phyloP scores from a whole-genome alignment of 2,888 invertebrate species.

The Hemithea aestivaria region DNA sequence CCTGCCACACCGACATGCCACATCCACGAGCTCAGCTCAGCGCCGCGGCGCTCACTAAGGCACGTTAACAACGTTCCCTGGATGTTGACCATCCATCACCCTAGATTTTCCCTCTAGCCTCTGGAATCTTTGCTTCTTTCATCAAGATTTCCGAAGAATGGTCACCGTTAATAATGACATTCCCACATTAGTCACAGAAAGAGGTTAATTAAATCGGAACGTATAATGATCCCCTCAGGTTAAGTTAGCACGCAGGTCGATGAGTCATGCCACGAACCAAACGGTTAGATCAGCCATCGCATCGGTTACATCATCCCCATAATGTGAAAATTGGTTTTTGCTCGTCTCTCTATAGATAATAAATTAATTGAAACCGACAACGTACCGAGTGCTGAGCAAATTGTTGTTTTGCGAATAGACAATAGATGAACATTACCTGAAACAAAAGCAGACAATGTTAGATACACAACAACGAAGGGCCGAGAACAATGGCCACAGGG shows the following conservation, averaged over 20 bases:
- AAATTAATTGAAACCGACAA: constrained; percentile 8
- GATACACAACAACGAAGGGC: constrained; percentile 42
- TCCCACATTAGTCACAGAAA: constrained; percentile 53
- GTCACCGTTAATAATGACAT: constrained; percentile 20
- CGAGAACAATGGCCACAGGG: constrained; percentile 58
- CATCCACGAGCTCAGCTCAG: constrained; percentile 27
- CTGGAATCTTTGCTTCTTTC: constrained; percentile 6
- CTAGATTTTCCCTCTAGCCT: constrained; percentile 8
- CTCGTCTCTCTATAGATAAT: constrained; percentile 3
- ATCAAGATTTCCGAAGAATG: constrained; percentile 14
- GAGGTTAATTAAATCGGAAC: constrained; percentile 54
- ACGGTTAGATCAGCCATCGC: constrained; percentile 53
- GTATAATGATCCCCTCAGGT: constrained; percentile 42
- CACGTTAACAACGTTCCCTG: constrained; percentile 42
- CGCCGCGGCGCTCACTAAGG: constrained; percentile 30
- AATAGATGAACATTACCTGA: constrained; percentile 33
- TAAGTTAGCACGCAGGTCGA: constrained; percentile 23
- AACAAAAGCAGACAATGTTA: constrained; percentile 51
- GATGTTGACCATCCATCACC: constrained; percentile 38
- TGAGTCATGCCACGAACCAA: constrained; percentile 59
- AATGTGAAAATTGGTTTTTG: constrained; percentile 30
- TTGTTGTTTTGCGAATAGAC: constrained; percentile 9
- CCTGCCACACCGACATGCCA: constrained; percentile 37
- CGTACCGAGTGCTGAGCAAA: constrained; percentile 20
- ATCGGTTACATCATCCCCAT: constrained; percentile 52